Conservation (phyloP, 2,888 invertebrate genomes). For the Neocrepidodera transversa region DNA sequence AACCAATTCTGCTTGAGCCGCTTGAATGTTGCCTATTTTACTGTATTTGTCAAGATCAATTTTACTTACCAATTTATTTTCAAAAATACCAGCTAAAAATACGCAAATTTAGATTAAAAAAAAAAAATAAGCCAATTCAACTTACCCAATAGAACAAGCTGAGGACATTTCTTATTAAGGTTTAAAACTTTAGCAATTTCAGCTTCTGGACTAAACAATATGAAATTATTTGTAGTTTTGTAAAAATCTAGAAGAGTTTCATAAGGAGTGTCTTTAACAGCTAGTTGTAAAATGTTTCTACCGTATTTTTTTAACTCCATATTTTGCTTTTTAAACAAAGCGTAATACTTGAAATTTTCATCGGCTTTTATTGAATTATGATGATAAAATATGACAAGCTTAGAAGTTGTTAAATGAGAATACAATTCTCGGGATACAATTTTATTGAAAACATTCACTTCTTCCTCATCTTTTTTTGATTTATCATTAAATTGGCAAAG, state of each 20-base stretch:
- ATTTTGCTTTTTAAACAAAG: constrained; percentile 69
- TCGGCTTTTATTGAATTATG: constrained; percentile 73
- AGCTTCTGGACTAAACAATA: constrained; percentile 75
- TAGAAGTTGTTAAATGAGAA: constrained; percentile 74
- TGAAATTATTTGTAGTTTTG: constrained; percentile 65
- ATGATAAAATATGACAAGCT: constrained; percentile 76
- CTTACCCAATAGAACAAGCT: constrained; percentile 73
- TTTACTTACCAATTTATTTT: constrained; percentile 71
- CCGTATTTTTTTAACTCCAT: constrained; percentile 76
- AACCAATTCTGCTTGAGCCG: constrained; percentile 73
- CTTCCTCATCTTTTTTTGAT: constrained; percentile 48
- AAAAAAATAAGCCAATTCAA: neutral
- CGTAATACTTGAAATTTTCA: constrained; percentile 70
- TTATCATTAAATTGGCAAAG: constrained; percentile 61
- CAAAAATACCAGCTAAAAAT: constrained; percentile 73
- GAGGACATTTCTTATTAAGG: constrained; percentile 73
- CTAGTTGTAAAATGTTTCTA: constrained; percentile 69
- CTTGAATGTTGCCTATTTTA: constrained; percentile 69
- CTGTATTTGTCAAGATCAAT: constrained; percentile 74
- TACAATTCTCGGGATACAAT: constrained; percentile 76
- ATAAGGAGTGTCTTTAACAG: constrained; percentile 72
- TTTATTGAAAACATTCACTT: constrained; percentile 74
- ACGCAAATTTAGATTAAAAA: neutral
- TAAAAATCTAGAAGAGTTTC: constrained; percentile 72
- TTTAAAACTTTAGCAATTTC: constrained; percentile 69